Base-by-base conservation (phyloP, 2,888 invertebrate genomes). In the Steinernema scapterisci region DNA sequence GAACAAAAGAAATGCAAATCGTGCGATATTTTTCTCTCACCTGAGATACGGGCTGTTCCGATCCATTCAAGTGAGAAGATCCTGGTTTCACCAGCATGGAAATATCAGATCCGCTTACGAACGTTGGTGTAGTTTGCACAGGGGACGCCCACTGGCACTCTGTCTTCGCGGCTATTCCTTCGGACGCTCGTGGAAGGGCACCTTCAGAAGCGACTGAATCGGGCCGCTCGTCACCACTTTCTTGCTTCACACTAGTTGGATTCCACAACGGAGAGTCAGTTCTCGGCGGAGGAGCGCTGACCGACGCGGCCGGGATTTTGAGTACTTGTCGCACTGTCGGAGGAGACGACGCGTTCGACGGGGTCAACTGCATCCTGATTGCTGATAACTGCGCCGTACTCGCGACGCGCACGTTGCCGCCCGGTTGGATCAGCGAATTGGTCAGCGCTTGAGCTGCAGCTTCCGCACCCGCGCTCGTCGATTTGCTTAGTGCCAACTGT, bases 121-220 rank as follows among this genome's bases (percentile, higher is more conserved):
- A 31, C 9, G 63, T 54, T 13, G 54, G 54, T 13, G 63, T 27
- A 31, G 25, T 38, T 13, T 63, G 27, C 2, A 63, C 38, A 38
- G 63, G 63, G 6, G 63, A 16, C 31, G 63, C 7, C 63, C 63
- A 63, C 38, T 27, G 38, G 16, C 5, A 2, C 31, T 63, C 63
- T 1, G 63, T 6, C 38, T 63, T 63, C 63, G 16, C 31, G 21
- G 21, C 23, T 31, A 63, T 63, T 6, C 3, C 27, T 31, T 63
- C 63, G 1, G 63, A 25, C 31, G 19, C 27, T 16, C 63, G 63
- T 31, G 63, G 63, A 63, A 31, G 27, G 11, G 63, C 27, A 16
- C 63, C 63, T 63, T 63, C 63, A 13, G 63, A 63, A 13, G 63
- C 63, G 16, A 63, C 63, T 1, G 63, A 63, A 13, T 63, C 63